A percentile compares a stretch with the other conserved stretches of the same genome.
These are phyloP conservation scores for Microplitis deprimator DNA, from an alignment of 2,888 invertebrate species.

Conservation along the genomic window DNA sequence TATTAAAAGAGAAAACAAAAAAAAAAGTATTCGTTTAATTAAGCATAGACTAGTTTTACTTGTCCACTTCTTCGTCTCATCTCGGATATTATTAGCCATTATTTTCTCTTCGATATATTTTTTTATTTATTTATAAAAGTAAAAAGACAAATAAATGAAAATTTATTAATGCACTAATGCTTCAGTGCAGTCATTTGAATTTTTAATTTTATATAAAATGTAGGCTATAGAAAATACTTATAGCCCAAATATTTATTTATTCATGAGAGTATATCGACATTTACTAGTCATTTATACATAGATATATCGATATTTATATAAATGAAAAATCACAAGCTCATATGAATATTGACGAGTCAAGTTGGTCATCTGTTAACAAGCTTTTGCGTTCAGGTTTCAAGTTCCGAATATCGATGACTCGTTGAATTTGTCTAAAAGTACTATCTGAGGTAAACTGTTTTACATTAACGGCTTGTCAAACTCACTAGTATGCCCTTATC, in stretches of 20 bases:
- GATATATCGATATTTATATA: neutral
- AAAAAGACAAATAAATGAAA: neutral
- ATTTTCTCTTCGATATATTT: neutral
- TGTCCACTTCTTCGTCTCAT: neutral
- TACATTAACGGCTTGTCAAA: constrained; percentile 7
- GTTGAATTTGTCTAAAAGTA: neutral
- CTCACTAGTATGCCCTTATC: neutral
- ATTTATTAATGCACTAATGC: neutral
- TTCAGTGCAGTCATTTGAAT: constrained; percentile 5
- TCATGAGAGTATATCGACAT: neutral
- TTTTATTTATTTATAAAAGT: neutral
- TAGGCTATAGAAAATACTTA: neutral
- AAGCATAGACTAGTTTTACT: neutral
- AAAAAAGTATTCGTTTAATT: neutral
- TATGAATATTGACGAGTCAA: constrained; percentile 26
- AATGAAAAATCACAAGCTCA: neutral
- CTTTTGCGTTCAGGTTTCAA: neutral
- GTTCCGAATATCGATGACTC: constrained; percentile 20
- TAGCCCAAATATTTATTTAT: constrained; percentile 6
- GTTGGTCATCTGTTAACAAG: constrained; percentile 17
- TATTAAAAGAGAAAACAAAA: neutral
- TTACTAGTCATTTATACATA: neutral
- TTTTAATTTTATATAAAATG: neutral
- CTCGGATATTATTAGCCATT: too few species aligned
- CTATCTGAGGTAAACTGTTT: neutral